These are phyloP conservation scores for Autographa gamma DNA, from an alignment of 2,888 invertebrate species.

Conservation along the genomic window DNA sequence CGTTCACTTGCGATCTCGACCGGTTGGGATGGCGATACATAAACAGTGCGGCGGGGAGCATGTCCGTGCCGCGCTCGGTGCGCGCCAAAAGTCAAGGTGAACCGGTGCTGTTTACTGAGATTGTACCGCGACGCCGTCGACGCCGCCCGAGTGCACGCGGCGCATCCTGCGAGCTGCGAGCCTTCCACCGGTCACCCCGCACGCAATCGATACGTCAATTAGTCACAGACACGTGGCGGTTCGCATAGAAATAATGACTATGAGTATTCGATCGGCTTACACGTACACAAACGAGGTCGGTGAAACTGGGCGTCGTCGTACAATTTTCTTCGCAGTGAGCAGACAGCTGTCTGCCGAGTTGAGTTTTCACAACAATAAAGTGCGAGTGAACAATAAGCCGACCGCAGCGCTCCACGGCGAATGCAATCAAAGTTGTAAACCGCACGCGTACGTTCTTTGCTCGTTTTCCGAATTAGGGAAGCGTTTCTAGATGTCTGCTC, in stretches of 20 bases:
- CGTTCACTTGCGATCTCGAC: constrained; percentile 86
- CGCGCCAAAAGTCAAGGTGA: constrained; percentile 85
- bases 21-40: constrained; percentile 68
- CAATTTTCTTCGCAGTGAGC: constrained; percentile 65
- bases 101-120: constrained; percentile 69
- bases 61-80: constrained; percentile 46
- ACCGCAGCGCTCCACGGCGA: constrained; percentile 53
- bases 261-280: constrained; percentile 65
- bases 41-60: constrained; percentile 62
- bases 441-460: constrained; percentile 54
- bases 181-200: constrained; percentile 31
- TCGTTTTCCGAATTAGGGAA: constrained; percentile 55
- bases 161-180: constrained; percentile 35
- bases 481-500: constrained; percentile 46
- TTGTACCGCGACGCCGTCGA: constrained; percentile 20
- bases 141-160: constrained; percentile 26
- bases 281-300: constrained; percentile 67
- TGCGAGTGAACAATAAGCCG: constrained; percentile 67
- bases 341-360: constrained; percentile 63
- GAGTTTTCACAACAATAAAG: constrained; percentile 70
- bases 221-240: constrained; percentile 74
- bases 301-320: constrained; percentile 64
- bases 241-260: constrained; percentile 72
- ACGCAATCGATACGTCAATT: constrained; percentile 69
- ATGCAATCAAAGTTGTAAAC: constrained; percentile 63